Percentiles rank a stretch among this genome's conserved stretches.
Conservation (phyloP, 2,113 vertebrate species). For the Tyrannus savana region DNA sequence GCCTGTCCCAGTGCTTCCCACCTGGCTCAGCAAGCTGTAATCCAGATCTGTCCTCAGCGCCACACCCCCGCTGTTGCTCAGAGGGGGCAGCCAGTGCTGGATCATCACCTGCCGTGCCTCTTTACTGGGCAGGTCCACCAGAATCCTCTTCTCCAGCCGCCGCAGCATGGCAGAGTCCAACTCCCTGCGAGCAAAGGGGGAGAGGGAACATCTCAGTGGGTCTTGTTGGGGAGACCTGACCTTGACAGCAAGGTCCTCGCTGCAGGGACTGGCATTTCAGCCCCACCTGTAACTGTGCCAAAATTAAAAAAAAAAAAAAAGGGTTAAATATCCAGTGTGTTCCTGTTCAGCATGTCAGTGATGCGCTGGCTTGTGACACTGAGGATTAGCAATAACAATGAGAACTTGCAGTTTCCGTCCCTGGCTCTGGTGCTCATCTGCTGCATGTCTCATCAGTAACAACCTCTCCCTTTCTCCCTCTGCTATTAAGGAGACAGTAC, state of each 20-base stretch:
- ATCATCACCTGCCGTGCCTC: conserved; percentile 89
- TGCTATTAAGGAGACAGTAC: neutral
- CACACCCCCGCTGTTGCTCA: conserved; percentile 78
- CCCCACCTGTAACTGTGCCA: neutral
- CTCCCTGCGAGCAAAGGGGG: conserved; percentile 78
- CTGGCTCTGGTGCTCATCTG: neutral
- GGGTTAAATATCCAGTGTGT: neutral
- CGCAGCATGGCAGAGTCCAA: conserved; percentile 92
- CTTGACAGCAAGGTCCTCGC: neutral
- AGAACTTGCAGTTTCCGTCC: neutral
- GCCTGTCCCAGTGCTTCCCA: neutral
- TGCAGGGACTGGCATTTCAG: neutral
- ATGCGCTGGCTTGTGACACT: fast-evolving
- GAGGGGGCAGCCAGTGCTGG: conserved; percentile 89
- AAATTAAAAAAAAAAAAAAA: neutral
- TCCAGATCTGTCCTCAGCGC: conserved; percentile 84
- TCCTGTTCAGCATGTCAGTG: neutral
- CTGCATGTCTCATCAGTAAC: neutral
- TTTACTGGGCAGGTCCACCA: conserved; percentile 86
- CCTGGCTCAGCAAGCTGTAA: conserved; percentile 83
- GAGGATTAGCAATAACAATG: neutral
- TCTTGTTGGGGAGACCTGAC: fast-evolving
- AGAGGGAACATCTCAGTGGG: fast-evolving
- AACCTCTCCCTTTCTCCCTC: neutral
- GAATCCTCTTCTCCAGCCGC: conserved; percentile 92